Evolutionary conservation across 2,113 vertebrate species (phyloP), one percentile per base, ranked within the genome.

Genomic region (Lepisosteus osseus): DNA sequence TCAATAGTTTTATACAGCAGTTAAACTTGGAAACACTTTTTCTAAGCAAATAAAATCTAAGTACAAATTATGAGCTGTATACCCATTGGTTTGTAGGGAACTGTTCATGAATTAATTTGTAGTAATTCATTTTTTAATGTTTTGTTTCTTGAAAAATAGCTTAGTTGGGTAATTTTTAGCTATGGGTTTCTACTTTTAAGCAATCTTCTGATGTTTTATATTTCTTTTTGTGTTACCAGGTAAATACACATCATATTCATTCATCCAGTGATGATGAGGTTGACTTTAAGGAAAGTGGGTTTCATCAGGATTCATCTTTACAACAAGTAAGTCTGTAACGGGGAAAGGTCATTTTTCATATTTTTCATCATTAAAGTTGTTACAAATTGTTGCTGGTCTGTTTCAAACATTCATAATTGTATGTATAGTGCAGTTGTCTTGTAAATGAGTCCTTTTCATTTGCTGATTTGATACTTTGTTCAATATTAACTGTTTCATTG

Each of bases 221-320:
- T 29, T 81, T 77, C 47, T 41, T 84, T 79, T 40, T 76, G 68
- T 85, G 71, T 83, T 56, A 77, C 1, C 82, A 99, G 97, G 96
- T 99, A 78, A 99, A 95, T 82, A 96, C 96, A 44, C 96, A 97
- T 87, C 96, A 99, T 86, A 98, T 99, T 86, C 97, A 99, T 85
- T 98, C 97, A 77, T 97, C 97, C 77, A 99, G 96, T 72, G 97
- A 99, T 77, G 97, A 99, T 83, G 97, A 99, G 88, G 96, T 97
- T 76, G 97, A 99, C 86, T 99, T 99, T 80, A 99, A 99, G 90
- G 97, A 99, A 86, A 93, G 93, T 47, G 95, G 96, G 68, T 99
- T 99, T 87, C 96, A 98, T 71, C 97, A 96, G 86, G 97, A 99
- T 86, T 99, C 97, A 45, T 97, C 96, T 85, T 90, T 99, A 81